phyloP scores from a whole-genome alignment of 2,113 vertebrate genomes.

The Cisticola juncidis region DNA sequence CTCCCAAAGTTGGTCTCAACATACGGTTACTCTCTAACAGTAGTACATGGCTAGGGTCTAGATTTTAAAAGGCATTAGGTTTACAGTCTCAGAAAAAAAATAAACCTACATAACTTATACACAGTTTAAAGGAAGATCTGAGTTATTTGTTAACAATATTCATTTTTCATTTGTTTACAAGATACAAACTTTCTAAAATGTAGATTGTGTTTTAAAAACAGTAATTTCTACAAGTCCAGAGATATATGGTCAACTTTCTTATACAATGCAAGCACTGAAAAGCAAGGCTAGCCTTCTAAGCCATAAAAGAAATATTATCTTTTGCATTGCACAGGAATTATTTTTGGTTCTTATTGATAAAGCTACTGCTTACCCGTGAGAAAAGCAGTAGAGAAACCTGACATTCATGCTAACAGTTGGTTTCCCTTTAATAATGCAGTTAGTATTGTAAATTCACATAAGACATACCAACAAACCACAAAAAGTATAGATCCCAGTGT shows the following conservation, averaged over 20 bases:
- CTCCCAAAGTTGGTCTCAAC: not conserved
- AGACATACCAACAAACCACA: not conserved
- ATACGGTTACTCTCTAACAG: not conserved
- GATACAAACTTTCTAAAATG: not conserved
- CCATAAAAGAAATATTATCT: not conserved
- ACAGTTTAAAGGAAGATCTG: not conserved
- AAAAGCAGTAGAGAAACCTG: not conserved
- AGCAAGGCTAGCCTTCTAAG: not conserved
- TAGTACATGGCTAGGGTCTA: not conserved
- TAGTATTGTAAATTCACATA: not conserved
- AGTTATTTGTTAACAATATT: not conserved
- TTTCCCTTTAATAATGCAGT: not conserved
- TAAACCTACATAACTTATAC: not conserved
- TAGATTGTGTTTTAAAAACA: not conserved
- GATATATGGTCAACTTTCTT: not conserved
- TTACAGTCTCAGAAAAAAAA: not conserved
- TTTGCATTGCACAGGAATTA: not conserved
- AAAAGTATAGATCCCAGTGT: not conserved
- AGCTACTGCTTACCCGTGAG: not conserved
- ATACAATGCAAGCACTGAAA: not conserved
- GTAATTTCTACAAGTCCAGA: not conserved
- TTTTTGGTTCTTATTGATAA: not conserved
- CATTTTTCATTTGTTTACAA: not conserved
- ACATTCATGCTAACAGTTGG: not conserved
- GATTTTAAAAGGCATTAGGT: not conserved